phyloP scores from a whole-genome alignment of 2,888 invertebrate genomes.

The Seira ritae region DNA sequence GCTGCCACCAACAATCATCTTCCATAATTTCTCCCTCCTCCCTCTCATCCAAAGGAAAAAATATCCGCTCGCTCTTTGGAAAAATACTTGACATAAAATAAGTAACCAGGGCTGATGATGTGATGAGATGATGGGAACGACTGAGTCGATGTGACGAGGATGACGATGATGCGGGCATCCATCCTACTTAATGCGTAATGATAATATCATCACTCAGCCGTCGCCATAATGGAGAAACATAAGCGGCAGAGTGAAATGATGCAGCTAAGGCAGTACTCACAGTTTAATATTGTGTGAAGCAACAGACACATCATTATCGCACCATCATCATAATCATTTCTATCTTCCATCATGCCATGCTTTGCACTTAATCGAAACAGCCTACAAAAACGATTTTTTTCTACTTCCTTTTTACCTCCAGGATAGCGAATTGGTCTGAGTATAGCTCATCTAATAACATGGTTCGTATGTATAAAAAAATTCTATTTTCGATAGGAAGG shows the following conservation, averaged over 20 bases:
- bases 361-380: constrained; percentile 52
- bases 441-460: not conserved
- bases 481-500: not conserved
- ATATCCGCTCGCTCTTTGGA: not conserved
- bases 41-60: not conserved
- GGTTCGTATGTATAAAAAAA: not conserved
- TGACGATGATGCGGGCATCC: constrained; percentile 6
- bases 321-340: constrained; percentile 50
- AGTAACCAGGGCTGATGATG: not conserved
- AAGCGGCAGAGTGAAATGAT: not conserved
- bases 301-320: constrained; percentile 51
- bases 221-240: constrained; percentile 11
- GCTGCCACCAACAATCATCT: not conserved
- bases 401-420: not conserved
- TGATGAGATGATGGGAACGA: not conserved
- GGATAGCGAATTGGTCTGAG: not conserved
- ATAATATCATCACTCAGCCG: constrained; percentile 7
- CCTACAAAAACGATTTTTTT: constrained; percentile 1
- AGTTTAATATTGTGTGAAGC: constrained; percentile 33
- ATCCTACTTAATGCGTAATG: constrained; percentile 11
- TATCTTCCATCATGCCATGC: constrained; percentile 14
- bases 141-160: not conserved
- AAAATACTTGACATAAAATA: not conserved
- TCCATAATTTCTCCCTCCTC: not conserved
- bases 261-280: not conserved